These are phyloP conservation scores for Mionectes olivaceus DNA, from an alignment of 2,797 vertebrate genomes.

Conservation along the genomic window DNA sequence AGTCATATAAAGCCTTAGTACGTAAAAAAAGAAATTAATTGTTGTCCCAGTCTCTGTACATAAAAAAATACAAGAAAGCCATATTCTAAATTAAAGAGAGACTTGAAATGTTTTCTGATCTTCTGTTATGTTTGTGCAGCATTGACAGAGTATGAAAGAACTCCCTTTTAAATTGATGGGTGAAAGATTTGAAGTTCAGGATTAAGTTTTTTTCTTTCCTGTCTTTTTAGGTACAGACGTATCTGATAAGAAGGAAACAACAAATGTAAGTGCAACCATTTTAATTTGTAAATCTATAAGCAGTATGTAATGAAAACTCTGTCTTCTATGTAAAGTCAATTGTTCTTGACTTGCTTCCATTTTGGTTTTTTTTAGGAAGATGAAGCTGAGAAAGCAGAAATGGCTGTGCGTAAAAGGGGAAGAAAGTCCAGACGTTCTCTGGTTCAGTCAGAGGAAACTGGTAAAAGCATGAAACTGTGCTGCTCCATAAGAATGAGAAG, in stretches of 20 bases:
- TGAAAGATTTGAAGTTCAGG: neutral
- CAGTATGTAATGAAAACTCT: neutral
- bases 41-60: neutral
- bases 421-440: slow-evolving; percentile 70
- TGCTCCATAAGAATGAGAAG: neutral
- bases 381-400: slow-evolving; percentile 66
- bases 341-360: neutral
- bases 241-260: slow-evolving; percentile 59
- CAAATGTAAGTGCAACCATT: slow-evolving; percentile 69
- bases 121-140: neutral
- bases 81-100: neutral
- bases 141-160: neutral
- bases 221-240: slow-evolving; percentile 66
- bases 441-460: slow-evolving; percentile 66
- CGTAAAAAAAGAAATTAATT: neutral
- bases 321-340: neutral
- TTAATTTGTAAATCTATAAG: neutral
- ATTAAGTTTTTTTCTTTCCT: neutral
- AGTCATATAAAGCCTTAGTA: neutral
- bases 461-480: slow-evolving; percentile 53
- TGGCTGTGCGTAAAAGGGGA: slow-evolving; percentile 64
- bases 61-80: neutral
- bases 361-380: slow-evolving; percentile 57
- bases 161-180: neutral
- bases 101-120: neutral